Evolutionary conservation across 30 jellyfish, hydroid and myxozoan species (phyloP), one percentile per base, ranked within the genome.

Genomic region (Rhopilema esculentum): DNA sequence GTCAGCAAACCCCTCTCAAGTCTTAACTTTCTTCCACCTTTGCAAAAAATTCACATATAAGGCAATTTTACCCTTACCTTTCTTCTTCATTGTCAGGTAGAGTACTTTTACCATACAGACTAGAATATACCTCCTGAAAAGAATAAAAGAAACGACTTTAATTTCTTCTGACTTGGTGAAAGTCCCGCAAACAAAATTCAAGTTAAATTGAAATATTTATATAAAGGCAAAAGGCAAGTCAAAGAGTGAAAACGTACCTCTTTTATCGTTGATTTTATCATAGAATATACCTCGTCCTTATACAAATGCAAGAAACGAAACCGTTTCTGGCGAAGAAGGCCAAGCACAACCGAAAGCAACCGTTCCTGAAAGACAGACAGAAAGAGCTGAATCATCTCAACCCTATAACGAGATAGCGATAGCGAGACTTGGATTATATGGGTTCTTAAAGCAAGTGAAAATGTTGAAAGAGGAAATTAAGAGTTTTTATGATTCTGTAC

Each of bases 291-390:
- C 62, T 87, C 95, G 49, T 86, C 95, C 72, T 94, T 94, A 77
- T 87, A 85, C 33, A 86, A 50, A 19, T 89, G 97, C 18, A 94
- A 75, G 78, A 94, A 88, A 21, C 91, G 87, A 53, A 84, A 75
- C 78, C 94, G 79, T 62, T 87, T 80, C 71, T 94, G 98, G 30
- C 89, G 97, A 1, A 94, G 75, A 31, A 94, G 91, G 1, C 98
- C 98, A 16, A 89, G 92, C 19, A 94, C 97, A 12, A 89, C 97
- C 0, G 98, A 89, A 18, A 88, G 40, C 69, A 94, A 84, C 16
- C 92, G 97, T 16, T 94, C 98, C 98, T 94, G 77, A 20, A n/a
- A 68, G 27, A 24, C 65, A 50, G 25, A 69, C 6, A 18, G 22
- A 40, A 6, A 40, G 12, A 40, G 9, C 12, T 40, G n/a, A n/a